Conservation (phyloP, 1,140 invertebrate species). For the Bombus soroeensis region DNA sequence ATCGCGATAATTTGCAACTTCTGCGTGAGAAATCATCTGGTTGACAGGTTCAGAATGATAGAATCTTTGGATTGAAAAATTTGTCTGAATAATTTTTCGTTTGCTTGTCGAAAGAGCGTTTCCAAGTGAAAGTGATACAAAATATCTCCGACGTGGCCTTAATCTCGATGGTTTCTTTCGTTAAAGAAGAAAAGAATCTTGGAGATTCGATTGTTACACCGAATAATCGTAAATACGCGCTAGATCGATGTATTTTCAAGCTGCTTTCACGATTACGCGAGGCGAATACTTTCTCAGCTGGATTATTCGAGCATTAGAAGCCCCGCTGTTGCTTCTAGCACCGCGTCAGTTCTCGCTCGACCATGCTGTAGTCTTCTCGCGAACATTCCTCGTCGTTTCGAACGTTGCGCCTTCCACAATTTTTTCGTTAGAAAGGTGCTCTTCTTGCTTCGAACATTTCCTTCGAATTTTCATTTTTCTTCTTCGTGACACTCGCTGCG, state of each 20-base stretch:
- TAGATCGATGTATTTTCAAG: background rate
- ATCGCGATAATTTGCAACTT: too few relatives aligned
- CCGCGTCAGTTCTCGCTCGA: background rate
- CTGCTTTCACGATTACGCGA: constrained; percentile 5
- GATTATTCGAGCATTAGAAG: constrained; percentile 24
- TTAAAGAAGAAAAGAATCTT: too few relatives aligned
- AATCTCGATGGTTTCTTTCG: background rate
- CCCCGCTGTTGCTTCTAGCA: background rate
- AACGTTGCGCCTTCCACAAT: too few relatives aligned
- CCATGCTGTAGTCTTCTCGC: background rate
- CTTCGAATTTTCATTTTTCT: too few relatives aligned
- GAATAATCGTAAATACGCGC: background rate
- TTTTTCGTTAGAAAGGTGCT: too few relatives aligned
- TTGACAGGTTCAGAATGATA: too few relatives aligned
- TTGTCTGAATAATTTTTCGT: background rate
- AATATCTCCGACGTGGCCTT: background rate
- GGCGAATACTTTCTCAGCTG: background rate
- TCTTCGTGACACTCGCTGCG: too few relatives aligned
- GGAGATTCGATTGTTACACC: background rate
- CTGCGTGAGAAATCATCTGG: too few relatives aligned
- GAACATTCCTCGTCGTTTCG: too few relatives aligned
- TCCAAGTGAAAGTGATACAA: background rate
- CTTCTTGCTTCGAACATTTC: too few relatives aligned
- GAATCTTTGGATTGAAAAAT: too few relatives aligned
- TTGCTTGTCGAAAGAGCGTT: background rate